These are phyloP conservation scores for Ceratitis capitata DNA, from an alignment of 1,140 invertebrate species.

Conservation along the genomic window DNA sequence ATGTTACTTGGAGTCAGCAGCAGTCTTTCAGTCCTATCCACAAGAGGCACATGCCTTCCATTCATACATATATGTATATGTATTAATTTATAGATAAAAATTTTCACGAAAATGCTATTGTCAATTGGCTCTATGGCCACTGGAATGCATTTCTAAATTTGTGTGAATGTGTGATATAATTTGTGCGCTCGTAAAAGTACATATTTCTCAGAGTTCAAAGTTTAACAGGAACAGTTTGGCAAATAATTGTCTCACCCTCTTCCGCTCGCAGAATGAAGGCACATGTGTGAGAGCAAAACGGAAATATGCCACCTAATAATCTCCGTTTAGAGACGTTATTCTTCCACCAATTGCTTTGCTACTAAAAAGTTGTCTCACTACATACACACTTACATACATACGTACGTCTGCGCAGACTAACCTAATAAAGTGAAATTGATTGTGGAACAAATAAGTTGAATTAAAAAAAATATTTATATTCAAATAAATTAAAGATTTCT, in stretches of 20 bases:
- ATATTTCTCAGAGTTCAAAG: constrained; percentile 14
- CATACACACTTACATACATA: too few species aligned
- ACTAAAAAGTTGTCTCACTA: too few species aligned
- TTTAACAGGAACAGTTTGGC: constrained; percentile 15
- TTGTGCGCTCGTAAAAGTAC: neutral
- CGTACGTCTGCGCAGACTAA: too few species aligned
- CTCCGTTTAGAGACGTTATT: neutral
- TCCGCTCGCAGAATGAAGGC: neutral
- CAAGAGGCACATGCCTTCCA: neutral
- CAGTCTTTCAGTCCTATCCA: neutral
- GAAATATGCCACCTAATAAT: constrained; percentile 18
- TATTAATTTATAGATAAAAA: neutral
- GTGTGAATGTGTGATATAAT: constrained; percentile 4
- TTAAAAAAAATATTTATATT: too few species aligned
- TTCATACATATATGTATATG: neutral
- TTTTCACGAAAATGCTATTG: neutral
- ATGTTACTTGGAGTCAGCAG: neutral
- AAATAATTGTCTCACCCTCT: constrained; percentile 9
- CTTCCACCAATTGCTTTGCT: neutral
- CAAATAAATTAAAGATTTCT: too few species aligned
- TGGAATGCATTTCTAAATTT: neutral
- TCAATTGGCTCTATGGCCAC: neutral
- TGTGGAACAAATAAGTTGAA: too few species aligned
- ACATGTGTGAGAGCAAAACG: neutral
- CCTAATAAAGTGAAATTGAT: too few species aligned